Base-by-base conservation (phyloP, 2,113 vertebrate genomes). In the Platichthys stellatus region DNA sequence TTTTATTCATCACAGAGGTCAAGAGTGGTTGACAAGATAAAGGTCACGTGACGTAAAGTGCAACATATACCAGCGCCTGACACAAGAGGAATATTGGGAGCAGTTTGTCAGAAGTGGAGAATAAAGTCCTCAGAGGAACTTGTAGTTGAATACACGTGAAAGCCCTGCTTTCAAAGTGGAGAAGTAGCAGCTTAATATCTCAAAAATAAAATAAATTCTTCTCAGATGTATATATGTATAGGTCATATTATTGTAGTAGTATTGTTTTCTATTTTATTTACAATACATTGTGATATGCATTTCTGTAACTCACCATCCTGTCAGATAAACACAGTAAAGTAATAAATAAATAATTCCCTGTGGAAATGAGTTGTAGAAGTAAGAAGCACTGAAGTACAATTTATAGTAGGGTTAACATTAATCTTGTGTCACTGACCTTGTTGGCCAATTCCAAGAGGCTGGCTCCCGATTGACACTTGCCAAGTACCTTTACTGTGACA, bases 1-100 rank as follows among this genome's bases (percentile, higher is more conserved):
- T 21, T 51, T 69, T 68, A 59, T 51, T 66, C 14, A 17, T 49
- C 21, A 11, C 51, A 56, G 58, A 82, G 58, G 28, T 23, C 1
- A 54, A 13, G 14, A 58, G 61, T 35, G 28, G 2, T 76, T 64
- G n/a, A 58, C 63, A 31, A n/a, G 53, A 21, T n/a, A 3, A 57
- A 60, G n/a, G 12, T 58, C 14, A 49, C 24, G 47, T 61, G 20
- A n/a, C 54, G 64, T 31, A 35, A 56, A 67, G 3, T 60, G 59
- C 26, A 51, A 23, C 15, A n/a, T 18, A 56, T 7, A 47, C 4
- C 51, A 10, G 20, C 47, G 57, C 21, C n/a, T 45, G 28, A 18
- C 38, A 15, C 17, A 13, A n/a, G 51, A 51, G 35, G 28, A 6
- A 61, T 23, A 45, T 5, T 11, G 2, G 18, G 57, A 28, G 7